A percentile compares a stretch with the other conserved stretches of the same genome.
Evolutionary conservation across 2,113 vertebrate species (phyloP).

Genomic region (Osmerus eperlanus): DNA sequence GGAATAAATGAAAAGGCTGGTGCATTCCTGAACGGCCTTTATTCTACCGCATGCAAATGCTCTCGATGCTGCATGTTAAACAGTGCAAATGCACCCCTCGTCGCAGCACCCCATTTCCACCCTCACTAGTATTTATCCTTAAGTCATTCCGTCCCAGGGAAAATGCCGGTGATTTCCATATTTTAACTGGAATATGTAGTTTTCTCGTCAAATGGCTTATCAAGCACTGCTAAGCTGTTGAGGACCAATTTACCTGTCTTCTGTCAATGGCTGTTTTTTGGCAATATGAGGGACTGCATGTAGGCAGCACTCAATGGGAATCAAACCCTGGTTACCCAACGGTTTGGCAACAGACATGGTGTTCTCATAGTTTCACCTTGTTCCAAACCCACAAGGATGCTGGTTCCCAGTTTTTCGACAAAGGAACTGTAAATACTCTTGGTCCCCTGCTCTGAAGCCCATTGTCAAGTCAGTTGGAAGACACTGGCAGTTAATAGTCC

Average conservation of each 20-base stretch:
- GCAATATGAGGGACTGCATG: no score
- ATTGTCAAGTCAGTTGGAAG: no score
- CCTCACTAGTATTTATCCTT: constrained; percentile 44
- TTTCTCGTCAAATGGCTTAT: constrained; percentile 42
- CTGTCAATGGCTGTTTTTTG: constrained; percentile 10
- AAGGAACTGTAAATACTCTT: no score
- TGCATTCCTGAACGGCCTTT: constrained; percentile 31
- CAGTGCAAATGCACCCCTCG: constrained; percentile 43
- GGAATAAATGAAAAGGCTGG: constrained; percentile 33
- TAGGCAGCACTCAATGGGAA: no score
- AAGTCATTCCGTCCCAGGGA: constrained; percentile 44
- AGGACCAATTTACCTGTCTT: constrained; percentile 42
- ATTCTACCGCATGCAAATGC: constrained; percentile 15
- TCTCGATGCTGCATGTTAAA: constrained; percentile 52
- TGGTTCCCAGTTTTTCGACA: no score
- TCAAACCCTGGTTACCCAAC: background rate
- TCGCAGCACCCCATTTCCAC: constrained; percentile 10
- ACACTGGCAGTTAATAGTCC: no score
- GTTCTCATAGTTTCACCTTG: no score
- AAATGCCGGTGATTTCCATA: constrained; percentile 59
- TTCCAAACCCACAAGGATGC: no score
- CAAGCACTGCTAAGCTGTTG: constrained; percentile 40
- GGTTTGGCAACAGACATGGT: background rate
- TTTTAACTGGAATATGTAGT: constrained; percentile 61
- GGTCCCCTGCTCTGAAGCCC: no score